phyloP scores from a whole-genome alignment of 2,888 invertebrate species.

The Sarcophaga carnaria region DNA sequence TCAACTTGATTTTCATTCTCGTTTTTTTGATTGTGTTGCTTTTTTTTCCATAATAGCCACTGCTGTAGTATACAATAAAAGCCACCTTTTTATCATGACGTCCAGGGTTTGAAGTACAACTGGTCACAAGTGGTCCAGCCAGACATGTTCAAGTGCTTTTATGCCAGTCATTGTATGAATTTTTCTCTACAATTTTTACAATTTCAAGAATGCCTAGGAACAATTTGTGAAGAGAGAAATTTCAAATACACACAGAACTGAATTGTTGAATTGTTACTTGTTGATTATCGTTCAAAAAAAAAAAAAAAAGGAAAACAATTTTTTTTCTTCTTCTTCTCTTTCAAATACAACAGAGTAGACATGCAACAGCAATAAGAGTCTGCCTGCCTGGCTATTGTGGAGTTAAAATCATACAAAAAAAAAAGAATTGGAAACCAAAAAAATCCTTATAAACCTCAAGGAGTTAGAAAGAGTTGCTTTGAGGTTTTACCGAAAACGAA shows the following conservation, averaged over 20 bases:
- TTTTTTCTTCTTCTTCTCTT: not conserved
- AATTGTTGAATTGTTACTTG: slow-evolving; percentile 50
- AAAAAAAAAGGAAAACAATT: not conserved
- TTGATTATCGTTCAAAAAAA: slow-evolving; percentile 38
- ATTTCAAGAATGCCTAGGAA: not conserved
- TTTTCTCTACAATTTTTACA: slow-evolving; percentile 18
- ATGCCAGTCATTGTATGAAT: slow-evolving; percentile 42
- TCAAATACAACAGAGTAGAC: not conserved
- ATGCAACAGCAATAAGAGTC: not conserved
- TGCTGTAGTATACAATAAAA: not conserved
- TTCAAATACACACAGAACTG: slow-evolving; percentile 2
- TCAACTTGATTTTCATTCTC: not conserved
- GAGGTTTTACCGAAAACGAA: not conserved
- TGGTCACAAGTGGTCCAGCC: slow-evolving; percentile 59
- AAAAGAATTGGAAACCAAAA: not conserved
- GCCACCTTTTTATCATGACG: slow-evolving; percentile 20
- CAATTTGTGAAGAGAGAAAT: slow-evolving; percentile 5
- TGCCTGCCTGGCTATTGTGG: not conserved
- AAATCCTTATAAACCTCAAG: not conserved
- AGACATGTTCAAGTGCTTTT: slow-evolving; percentile 66
- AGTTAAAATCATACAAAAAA: not conserved
- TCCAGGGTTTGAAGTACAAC: slow-evolving; percentile 17
- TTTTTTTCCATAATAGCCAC: not conserved
- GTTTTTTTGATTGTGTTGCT: not conserved
- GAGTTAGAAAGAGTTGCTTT: not conserved